These are phyloP conservation scores for Leuciscus waleckii DNA, from an alignment of 2,797 vertebrate genomes.

Conservation along the genomic window DNA sequence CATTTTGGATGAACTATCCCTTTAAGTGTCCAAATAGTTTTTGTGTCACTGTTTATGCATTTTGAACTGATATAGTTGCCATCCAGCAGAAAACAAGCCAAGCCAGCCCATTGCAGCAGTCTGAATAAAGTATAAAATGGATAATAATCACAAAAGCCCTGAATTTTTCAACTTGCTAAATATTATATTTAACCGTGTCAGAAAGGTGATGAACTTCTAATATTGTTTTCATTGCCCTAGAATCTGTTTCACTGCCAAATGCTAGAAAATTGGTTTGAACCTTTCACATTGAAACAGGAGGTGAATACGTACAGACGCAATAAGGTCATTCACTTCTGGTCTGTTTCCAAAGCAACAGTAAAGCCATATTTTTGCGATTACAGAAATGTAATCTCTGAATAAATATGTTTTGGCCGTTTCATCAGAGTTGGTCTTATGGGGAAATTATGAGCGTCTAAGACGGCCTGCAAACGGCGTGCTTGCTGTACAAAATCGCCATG, in stretches of 20 bases:
- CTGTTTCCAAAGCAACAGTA: constrained; percentile 52
- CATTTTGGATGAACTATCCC: no score
- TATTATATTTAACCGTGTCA: neutral
- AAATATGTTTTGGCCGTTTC: constrained; percentile 54
- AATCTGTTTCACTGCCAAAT: neutral
- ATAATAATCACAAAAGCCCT: neutral
- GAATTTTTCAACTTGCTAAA: neutral
- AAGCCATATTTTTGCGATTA: constrained; percentile 50
- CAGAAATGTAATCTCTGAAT: constrained; percentile 51
- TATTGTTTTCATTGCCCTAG: constrained; percentile 5
- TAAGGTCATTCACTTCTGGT: constrained; percentile 38
- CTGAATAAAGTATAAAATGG: neutral
- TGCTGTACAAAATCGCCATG: constrained; percentile 42
- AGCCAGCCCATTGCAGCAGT: neutral
- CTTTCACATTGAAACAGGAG: constrained; percentile 11
- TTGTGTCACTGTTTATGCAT: neutral
- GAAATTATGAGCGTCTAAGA: constrained; percentile 42
- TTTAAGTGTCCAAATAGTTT: no score
- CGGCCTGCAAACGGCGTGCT: neutral
- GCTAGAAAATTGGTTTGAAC: constrained; percentile 15
- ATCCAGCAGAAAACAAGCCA: neutral
- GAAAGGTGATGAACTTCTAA: constrained; percentile 5
- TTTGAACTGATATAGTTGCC: neutral
- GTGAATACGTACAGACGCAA: constrained; percentile 21
- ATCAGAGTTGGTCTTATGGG: constrained; percentile 48